Evolutionary conservation across 1,140 invertebrate genomes (phyloP).

Genomic region (Hyposmocoma kahamanoa): DNA sequence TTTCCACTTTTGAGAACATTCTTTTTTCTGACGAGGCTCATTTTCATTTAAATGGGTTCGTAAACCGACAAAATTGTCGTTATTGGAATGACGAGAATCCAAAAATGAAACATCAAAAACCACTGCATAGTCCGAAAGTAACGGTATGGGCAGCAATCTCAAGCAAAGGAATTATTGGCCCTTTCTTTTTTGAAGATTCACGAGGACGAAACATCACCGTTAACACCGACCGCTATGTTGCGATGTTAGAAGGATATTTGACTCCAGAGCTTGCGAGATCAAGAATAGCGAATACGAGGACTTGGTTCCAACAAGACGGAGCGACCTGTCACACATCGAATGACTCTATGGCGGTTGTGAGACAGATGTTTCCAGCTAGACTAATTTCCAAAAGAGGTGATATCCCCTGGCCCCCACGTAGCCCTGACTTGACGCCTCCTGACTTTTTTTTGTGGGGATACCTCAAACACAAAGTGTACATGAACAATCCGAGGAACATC

Average conservation of each 20-base stretch:
- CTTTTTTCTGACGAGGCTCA: no score
- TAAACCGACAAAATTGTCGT: no score
- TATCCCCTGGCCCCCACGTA: no score
- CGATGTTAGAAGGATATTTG: slow-evolving; percentile 28
- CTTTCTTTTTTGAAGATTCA: slow-evolving; percentile 24
- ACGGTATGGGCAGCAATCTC: slow-evolving; percentile 22
- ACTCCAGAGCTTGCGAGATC: slow-evolving; percentile 22
- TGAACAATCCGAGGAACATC: no score
- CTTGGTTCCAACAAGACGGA: slow-evolving; percentile 30
- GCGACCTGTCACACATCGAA: slow-evolving; percentile 26
- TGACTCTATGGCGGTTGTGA: slow-evolving; percentile 14
- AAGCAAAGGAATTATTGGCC: slow-evolving; percentile 25
- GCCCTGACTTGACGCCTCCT: no score
- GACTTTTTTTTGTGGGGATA: no score
- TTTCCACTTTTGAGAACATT: no score
- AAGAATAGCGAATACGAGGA: slow-evolving; percentile 23
- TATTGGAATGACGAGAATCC: no score
- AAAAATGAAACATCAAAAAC: no score
- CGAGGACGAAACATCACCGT: slow-evolving; percentile 25
- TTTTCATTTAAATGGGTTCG: no score
- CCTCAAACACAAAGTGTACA: no score
- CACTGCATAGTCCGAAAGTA: slow-evolving; percentile 41
- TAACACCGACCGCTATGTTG: slow-evolving; percentile 27
- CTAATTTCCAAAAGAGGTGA: no score
- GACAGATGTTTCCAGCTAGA: slow-evolving; percentile 23